Evolutionary conservation across 2,797 vertebrate species (phyloP), one percentile per base, ranked within the genome.

Genomic region (Syngnathus rostellatus): DNA sequence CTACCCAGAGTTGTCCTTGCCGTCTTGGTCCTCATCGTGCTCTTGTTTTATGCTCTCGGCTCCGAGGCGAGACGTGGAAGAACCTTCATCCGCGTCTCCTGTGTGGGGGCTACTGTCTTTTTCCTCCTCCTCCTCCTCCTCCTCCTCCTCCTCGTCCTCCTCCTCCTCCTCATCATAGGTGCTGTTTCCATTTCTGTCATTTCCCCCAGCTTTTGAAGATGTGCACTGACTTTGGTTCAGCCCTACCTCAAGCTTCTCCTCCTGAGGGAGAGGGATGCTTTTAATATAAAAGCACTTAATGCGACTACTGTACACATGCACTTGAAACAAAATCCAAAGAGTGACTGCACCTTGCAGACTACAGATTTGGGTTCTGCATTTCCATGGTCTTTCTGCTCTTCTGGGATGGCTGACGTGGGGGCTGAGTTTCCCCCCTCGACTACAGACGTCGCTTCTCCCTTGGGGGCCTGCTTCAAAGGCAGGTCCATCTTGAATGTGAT

Each of bases 401-500:
- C 86, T 16, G 74, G 39, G 59, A 38, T 64, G 63, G 79, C 71
- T 38, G 73, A 64, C 9, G 66, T 25, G 5, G 77, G 59, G 23
- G 62, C 64, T 5, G 65, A 4, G 50, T 68, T 73, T 70, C 51
- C 77, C 1, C 65, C 46, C 68, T 80, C 84, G 17, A 19, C 75
- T 63, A 88, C 90, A 5, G 70, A 5, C 68, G 84, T 89, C 19
- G 64, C 73, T 68, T 90, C 90, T 11, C 48, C 71, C 66, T 87
- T 89, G n/a, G 82, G 78, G 25, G 17, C 67, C 68, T 84, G 86
- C 71, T 89, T 91, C 75, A 87, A 75, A n/a, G 91, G 91, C 62
- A 93, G 87, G 78, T 92, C 89, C 89, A 91, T 92, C 72, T 81
- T 86, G 79, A 93, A 93, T 17, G 85, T 83, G 81, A 93, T 93